phyloP scores from a whole-genome alignment of 2,888 invertebrate species.

The Blera fallax region DNA sequence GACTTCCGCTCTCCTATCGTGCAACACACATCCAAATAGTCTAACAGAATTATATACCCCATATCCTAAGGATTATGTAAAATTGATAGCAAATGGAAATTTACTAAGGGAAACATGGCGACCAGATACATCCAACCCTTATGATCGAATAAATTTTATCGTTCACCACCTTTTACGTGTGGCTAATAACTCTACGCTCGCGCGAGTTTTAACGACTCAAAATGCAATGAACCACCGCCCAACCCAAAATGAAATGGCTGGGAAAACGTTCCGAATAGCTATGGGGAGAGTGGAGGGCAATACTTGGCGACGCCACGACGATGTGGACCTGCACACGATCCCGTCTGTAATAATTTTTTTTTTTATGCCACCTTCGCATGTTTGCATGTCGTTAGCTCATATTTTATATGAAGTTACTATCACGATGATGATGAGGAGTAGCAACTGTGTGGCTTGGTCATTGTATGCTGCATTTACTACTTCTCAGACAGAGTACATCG shows the following conservation, averaged over 20 bases:
- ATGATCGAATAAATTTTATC: conserved; percentile 11
- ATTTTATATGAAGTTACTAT: conserved; percentile 46
- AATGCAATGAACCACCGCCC: conserved; percentile 39
- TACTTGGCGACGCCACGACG: conserved; percentile 4
- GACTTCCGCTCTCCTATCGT: neutral
- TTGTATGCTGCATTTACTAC: conserved; percentile 16
- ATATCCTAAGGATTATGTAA: conserved; percentile 9
- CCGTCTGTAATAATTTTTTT: conserved; percentile 35
- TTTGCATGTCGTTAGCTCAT: conserved; percentile 60
- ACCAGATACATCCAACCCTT: neutral
- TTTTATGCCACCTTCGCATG: conserved; percentile 56
- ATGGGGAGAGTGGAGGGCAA: neutral
- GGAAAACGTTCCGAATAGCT: conserved; percentile 25
- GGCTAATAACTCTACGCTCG: conserved; percentile 14
- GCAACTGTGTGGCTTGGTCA: conserved; percentile 25
- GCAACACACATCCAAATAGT: neutral
- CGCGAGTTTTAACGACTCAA: conserved; percentile 19
- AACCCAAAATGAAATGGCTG: conserved; percentile 32
- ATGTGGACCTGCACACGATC: conserved; percentile 32
- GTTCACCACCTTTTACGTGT: conserved; percentile 9
- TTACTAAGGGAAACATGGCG: conserved; percentile 14
- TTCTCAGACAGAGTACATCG: neutral
- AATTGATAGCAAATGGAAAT: conserved; percentile 43
- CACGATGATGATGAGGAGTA: conserved; percentile 15
- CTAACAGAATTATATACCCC: neutral